These are phyloP conservation scores for Drosophila setosimentum DNA, from an alignment of 2,888 invertebrate genomes.

Conservation along the genomic window DNA sequence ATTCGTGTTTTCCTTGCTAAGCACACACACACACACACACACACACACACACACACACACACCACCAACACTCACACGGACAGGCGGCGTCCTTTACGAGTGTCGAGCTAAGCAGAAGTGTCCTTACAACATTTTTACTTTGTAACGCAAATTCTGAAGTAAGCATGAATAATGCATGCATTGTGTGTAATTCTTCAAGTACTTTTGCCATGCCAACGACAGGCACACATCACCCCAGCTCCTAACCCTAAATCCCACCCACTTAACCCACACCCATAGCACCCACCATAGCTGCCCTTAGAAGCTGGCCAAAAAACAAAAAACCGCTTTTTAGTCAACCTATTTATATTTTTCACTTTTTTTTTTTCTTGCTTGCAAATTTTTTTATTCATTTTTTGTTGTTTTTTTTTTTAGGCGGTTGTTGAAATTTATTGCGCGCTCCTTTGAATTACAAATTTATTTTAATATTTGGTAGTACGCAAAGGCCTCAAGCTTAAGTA, in stretches of 20 bases:
- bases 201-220: slow-evolving; percentile 77
- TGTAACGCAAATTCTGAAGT: slow-evolving; percentile 80
- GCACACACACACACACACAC: slow-evolving; percentile 24
- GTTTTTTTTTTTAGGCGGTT: slow-evolving; percentile 34
- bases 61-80: slow-evolving; percentile 12
- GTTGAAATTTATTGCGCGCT: slow-evolving; percentile 71
- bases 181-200: slow-evolving; percentile 79
- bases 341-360: slow-evolving; percentile 63
- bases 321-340: slow-evolving; percentile 56
- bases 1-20: slow-evolving; percentile 49
- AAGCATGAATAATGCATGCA: slow-evolving; percentile 79
- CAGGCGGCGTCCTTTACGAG: slow-evolving; percentile 19
- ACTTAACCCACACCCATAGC: background rate
- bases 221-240: slow-evolving; percentile 60
- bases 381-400: too few species aligned
- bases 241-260: background rate
- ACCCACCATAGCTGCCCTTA: background rate
- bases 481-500: slow-evolving; percentile 43
- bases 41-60: slow-evolving; percentile 13
- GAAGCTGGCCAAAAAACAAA: slow-evolving; percentile 1
- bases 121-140: slow-evolving; percentile 78
- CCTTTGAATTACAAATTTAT: slow-evolving; percentile 77
- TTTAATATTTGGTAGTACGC: slow-evolving; percentile 62
- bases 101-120: slow-evolving; percentile 67
- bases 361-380: slow-evolving; percentile 9